Base-by-base conservation (phyloP, 2,888 invertebrate species). In the Ormyrus nitidulus region DNA sequence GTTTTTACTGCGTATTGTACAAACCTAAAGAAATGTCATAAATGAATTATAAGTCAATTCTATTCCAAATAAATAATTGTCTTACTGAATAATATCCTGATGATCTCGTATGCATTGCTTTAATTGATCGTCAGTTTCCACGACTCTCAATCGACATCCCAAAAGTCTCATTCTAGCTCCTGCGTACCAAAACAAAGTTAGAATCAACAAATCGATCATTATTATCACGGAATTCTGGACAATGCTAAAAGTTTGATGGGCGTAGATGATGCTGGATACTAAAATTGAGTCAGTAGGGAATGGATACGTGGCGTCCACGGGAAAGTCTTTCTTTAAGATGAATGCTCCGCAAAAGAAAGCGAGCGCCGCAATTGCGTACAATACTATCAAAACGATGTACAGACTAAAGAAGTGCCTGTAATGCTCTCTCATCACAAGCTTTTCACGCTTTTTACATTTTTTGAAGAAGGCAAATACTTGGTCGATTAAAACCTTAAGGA, bases 121-220 rank as follows among this genome's bases (percentile, higher is more conserved):
- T 1, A 82, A 61, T 5, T 82, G 66, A 9, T 9, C n/a, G 2
- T 74, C 58, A 54, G 9, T 72, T 53, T 74, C 19, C 7, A 78
- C 59, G 10, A 6, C 13, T 51, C n/a, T 54, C 8, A 80, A 71
- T 1, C 65, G 53, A 64, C 54, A 53, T 44, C 54, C 68, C 8
- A 82, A 77, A 8, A 80, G 48, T 46, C 78, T 80, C 9, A 82
- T 58, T 64, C 65, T 76, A 10, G 76, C 76, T 9, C 77, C 68
- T 4, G 68, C 74, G 53, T 78, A 82, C 74, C 77, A 78, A 64
- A 82, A 71, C 4, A 78, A 49, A 3, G 72, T 58, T 53, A 78
- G 59, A 5, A 80, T 46, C 19, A 79, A 48, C 2, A 82, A 13
- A 64, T 82, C 82, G 11, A 79, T 80, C 19, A 80, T 62, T 2